A percentile compares a stretch with the other conserved stretches of the same genome.
These are phyloP conservation scores for Hydrotaea cyrtoneurina DNA, from an alignment of 2,888 invertebrate genomes.

Conservation along the genomic window DNA sequence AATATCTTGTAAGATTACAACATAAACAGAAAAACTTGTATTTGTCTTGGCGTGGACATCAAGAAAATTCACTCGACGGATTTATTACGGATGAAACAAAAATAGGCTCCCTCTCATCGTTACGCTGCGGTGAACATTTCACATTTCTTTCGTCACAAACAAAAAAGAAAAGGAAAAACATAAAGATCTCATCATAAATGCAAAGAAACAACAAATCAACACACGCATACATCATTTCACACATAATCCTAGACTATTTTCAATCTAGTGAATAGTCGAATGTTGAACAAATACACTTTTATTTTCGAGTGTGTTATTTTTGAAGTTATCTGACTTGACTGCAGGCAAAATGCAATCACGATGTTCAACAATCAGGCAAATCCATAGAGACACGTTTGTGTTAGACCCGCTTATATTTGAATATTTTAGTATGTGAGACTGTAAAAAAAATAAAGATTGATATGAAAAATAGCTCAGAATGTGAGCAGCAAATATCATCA, in stretches of 20 bases:
- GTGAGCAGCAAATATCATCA: neutral
- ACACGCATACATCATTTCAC: slow-evolving; percentile 25
- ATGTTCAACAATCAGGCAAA: too few relatives aligned
- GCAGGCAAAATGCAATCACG: slow-evolving; percentile 4
- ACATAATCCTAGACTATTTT: slow-evolving; percentile 19
- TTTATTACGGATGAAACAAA: slow-evolving; percentile 2
- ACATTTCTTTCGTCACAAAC: neutral
- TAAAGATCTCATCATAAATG: neutral
- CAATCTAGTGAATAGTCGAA: neutral
- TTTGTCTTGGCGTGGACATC: neutral
- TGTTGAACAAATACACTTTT: slow-evolving; percentile 40
- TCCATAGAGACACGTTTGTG: too few relatives aligned
- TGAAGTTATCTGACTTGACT: neutral
- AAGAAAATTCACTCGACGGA: neutral
- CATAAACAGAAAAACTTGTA: too few relatives aligned
- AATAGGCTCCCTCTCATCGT: slow-evolving; percentile 9
- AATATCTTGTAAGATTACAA: too few relatives aligned
- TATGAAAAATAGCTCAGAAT: slow-evolving; percentile 34
- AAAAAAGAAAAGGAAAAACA: neutral
- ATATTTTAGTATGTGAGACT: slow-evolving; percentile 10
- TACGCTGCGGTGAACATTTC: neutral
- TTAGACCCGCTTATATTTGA: neutral
- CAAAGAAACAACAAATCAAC: neutral
- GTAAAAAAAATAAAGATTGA: neutral
- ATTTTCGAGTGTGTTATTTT: too few relatives aligned